Percentiles rank a stretch among this genome's conserved stretches.
These are phyloP conservation scores for Ictidomys tridecemlineatus DNA, from an alignment of 2,113 vertebrate genomes.

Conservation along the genomic window DNA sequence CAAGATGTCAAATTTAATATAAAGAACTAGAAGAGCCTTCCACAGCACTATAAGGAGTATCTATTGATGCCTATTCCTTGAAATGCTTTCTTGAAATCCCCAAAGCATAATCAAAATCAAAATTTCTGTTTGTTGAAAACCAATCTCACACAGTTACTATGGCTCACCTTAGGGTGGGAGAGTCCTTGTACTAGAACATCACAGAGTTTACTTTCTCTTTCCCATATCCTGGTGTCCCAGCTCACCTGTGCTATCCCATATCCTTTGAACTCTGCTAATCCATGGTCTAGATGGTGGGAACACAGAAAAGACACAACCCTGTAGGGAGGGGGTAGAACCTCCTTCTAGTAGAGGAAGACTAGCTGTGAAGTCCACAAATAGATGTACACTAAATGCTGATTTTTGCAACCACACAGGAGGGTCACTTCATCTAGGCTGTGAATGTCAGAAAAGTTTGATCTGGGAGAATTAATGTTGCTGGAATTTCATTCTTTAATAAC, in stretches of 20 bases:
- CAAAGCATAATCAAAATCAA: neutral
- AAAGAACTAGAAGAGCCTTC: neutral
- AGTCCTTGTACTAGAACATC: neutral
- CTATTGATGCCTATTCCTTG: neutral
- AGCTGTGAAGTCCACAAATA: neutral
- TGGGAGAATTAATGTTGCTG: neutral
- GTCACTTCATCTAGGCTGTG: neutral
- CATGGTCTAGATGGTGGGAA: neutral
- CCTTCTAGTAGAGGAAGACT: neutral
- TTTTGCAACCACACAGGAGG: neutral
- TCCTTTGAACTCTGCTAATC: neutral
- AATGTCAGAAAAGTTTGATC: neutral
- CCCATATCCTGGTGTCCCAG: neutral
- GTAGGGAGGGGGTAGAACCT: neutral
- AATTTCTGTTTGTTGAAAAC: neutral
- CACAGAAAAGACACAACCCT: neutral
- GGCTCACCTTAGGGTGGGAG: neutral
- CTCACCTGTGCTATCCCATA: neutral
- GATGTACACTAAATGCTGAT: neutral
- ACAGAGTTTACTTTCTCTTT: neutral
- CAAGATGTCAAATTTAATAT: neutral
- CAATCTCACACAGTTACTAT: neutral
- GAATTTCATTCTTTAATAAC: conserved; percentile 11
- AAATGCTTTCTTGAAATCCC: conserved; percentile 36
- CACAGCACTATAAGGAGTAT: neutral